Base-by-base conservation (phyloP, 2,113 vertebrate species). In the Cariama cristata region DNA sequence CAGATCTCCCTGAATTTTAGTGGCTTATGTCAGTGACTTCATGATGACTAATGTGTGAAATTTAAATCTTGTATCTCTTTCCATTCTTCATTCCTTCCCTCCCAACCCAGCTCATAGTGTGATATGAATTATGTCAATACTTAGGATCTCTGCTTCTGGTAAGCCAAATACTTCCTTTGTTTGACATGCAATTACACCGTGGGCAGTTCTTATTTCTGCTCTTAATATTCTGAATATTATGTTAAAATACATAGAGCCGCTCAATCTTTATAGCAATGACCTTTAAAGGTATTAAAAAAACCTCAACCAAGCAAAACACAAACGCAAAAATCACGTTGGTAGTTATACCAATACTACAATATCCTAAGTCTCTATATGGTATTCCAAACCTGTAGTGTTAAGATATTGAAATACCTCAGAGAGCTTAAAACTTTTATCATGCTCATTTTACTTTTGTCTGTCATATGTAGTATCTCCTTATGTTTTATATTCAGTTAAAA, bases 351-450 rank as follows among this genome's bases (percentile, higher is more conserved):
- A 60, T 81, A 64, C 44, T 67, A 23, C 0, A 1, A 4, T 62
- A 79, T 47, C 16, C 63, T 38, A 55, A 47, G 18, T 94, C 82
- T 89, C 75, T 88, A 8, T 63, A n/a, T 45, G 85, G 56, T 87
- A 77, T 97, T 96, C 53, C 60, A 95, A 53, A 76, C 59, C 50
- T 95, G 49, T 95, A 76, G n/a, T 82, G 85, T 94, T 93, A 93
- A 88, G 79, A 84, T 87, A 52, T 8, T 88, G 88, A 93, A 97
- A 92, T 98, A 97, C 94, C 96, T 97, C 90, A 17, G 89, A 91
- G 87, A 92, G 47, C 83, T 95, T 79, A 72, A 94, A 93, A 81
- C 73, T 91, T 91, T n/a, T 88, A n/a, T 77, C 24, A 7, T 69
- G 56, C 92, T 50, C 17, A 6, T 95, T 85, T 50, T 63, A 49